Evolutionary conservation across 2,888 invertebrate genomes (phyloP), one percentile per base, ranked within the genome.

Genomic region (Hydriomena furcata): DNA sequence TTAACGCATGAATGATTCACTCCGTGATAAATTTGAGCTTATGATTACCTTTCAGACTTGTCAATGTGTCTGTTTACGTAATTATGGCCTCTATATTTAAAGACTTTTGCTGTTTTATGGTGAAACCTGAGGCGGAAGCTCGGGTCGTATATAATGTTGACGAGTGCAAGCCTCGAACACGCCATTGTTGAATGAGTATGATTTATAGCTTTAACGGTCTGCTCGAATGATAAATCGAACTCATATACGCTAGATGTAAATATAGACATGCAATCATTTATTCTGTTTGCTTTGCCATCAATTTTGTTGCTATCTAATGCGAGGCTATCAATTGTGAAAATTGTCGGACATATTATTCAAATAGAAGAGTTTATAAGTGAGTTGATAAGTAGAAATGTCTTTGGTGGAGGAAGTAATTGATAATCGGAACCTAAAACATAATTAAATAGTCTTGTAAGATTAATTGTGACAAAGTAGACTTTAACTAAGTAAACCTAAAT

Each of bases 21-120:
- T 87, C 78, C 79, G 80, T 86, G 88, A 90, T 90, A 89, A 90
- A 90, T 89, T 88, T 82, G 80, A 87, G 88, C 87, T 89, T 87
- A 87, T 90, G 89, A 90, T 90, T 89, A 89, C 87, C 88, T 89
- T 87, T 88, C 87, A 87, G 83, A 82, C 84, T 71, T 78, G 85
- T 88, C 89, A 85, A 86, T 85, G 79, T 82, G 87, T 87, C 86
- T 83, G 85, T 86, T 85, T 85, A 82, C 82, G 84, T 87, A 86
- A 88, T 88, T 86, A 85, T 79, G 68, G 72, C 67, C 73, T 79
- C 76, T 79, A 75, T 76, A 76, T 79, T 76, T 73, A 74, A 78
- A 77, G 81, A 73, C 77, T 82, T 82, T 84, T 75, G 75, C 74
- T 73, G 71, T 79, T 81, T 79, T 77, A 79, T 74, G 76, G 68